Base-by-base conservation (phyloP, 2,797 vertebrate species). In the Acanthopagrus latus region DNA sequence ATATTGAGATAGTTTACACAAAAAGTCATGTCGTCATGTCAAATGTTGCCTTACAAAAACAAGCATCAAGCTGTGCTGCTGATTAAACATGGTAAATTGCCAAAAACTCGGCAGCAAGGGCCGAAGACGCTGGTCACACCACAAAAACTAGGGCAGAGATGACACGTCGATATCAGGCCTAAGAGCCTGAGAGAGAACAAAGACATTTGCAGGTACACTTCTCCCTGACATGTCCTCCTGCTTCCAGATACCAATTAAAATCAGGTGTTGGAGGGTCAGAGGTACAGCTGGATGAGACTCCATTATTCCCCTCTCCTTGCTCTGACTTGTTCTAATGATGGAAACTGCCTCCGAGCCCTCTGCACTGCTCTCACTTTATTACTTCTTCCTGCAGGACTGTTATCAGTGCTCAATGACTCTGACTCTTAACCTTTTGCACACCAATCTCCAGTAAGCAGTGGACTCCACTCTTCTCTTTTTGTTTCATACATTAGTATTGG, bases 371-470 rank as follows among this genome's bases (percentile, higher is more conserved):
- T 79, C 25, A 3, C 20, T 85, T 71, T 71, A 84, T 79, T n/a
- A 59, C 46, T 38, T 59, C 65, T 51, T 80, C 46, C 66, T 76
- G 76, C 29, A 4, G 47, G 55, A 59, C 20, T 25, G 33, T 68
- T 70, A 33, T 79, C 70, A 60, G 51, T 0, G n/a, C 44, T 67
- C 2, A 44, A 33, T 27, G 50, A 66, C 70, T 72, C 56, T 58
- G 74, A 88, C 71, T n/a, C 29, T 9, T 84, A 64, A 86, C 80
- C 58, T 74, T 74, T 51, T 13, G 27, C 7, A 12, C 13, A 1
- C n/a, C 4, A 41, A 16, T 33, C 47, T 18, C 16, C 56, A 47
- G 21, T 20, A 67, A 44, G n/a, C 23, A 10, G 21, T 16, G 18
- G 18, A 63, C 48, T 23, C 7, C 2, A 46, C 72, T 48, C 13